Evolutionary conservation across 1,140 invertebrate species (phyloP), one percentile per base, ranked within the genome.

Genomic region (Dendrolimus kikuchii): DNA sequence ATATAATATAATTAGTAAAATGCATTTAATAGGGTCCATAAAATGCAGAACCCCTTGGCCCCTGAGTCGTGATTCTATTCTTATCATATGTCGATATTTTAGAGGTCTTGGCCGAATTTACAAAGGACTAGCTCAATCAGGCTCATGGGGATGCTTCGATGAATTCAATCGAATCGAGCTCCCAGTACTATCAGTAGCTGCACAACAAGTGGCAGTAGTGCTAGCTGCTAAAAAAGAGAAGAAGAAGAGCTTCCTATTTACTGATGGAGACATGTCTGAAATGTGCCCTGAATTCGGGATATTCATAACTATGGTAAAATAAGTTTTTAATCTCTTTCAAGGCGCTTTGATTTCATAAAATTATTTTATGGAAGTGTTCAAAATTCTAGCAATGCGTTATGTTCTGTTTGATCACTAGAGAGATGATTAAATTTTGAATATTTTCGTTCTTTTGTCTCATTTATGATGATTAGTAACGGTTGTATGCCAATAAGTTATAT

Each of bases 111-210:
- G 96, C 0, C 90, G 96, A 54, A 98, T 97, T 66, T 97, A 95
- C 60, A 92, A 92, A 91, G 96, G 97, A 46, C 79, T 99, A 7
- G 95, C 96, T 0, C 97, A 99, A 81, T 98, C 96, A 37, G 98
- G 98, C 5, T 94, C 96, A 0, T 99, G 97, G 97, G 97, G 97
- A 5, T 98, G 96, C 75, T 98, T 98, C 79, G 96, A 98, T 72
- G 97, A 99, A 78, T 99, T 99, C 81, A 99, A 99, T 76, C 91
- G 98, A 44, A 99, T 99, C 53, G 96, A 99, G 78, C 84, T 99
- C 38, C 97, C 98, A 0, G 98, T 85, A 5, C 77, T 99, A 4
- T 99, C 97, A 0, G 98, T 99, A 2, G 97, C 98, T 6, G 97
- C 98, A 9, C 97, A 99, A 86, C 98, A 99, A 86, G 96, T 99